phyloP scores from a whole-genome alignment of 2,113 vertebrate genomes.

The Noctilio leporinus region DNA sequence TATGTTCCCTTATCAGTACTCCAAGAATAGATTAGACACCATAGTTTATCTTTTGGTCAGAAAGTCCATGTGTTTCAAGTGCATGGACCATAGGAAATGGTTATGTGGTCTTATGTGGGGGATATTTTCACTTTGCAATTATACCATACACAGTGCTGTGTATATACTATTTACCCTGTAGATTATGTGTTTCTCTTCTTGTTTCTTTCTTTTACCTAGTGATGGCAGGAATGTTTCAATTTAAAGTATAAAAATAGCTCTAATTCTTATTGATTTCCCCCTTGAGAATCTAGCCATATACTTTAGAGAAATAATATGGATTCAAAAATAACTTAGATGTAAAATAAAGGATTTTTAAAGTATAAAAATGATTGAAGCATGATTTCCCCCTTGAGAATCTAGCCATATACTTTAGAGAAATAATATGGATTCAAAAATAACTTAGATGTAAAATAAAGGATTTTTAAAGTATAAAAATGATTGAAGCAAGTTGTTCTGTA shows the following conservation, averaged over 20 bases:
- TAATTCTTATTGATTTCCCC: background rate
- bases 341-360: background rate
- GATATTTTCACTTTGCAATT: background rate
- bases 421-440: conserved; percentile 1
- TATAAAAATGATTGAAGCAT: background rate
- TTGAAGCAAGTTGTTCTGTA: background rate
- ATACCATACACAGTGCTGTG: background rate
- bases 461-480: background rate
- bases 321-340: background rate
- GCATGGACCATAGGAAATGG: background rate
- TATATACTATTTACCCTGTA: background rate
- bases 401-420: background rate
- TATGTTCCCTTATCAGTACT: background rate
- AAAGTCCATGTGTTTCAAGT: background rate
- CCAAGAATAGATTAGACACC: background rate
- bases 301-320: background rate
- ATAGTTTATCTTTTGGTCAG: background rate
- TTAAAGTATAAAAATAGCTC: background rate
- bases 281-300: background rate
- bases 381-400: background rate
- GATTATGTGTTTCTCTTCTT: background rate
- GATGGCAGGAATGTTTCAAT: background rate
- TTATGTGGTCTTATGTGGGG: background rate
- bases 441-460: background rate
- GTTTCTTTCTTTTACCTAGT: background rate